A percentile compares a stretch with the other conserved stretches of the same genome.
phyloP scores from a whole-genome alignment of 2,797 vertebrate genomes.

The Harpia harpyja region DNA sequence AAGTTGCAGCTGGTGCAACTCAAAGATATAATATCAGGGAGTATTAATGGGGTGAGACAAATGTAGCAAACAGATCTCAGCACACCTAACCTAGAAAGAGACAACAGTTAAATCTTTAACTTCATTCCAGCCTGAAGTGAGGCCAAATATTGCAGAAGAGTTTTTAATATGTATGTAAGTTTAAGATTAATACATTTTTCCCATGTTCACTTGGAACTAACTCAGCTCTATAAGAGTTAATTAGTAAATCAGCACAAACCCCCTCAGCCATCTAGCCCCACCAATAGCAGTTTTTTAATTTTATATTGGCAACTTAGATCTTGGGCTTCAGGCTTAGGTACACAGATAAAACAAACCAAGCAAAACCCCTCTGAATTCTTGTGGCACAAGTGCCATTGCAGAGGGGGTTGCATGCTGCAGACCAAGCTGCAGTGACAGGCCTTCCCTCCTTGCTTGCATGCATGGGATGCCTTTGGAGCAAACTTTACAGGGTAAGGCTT shows the following conservation, averaged over 20 bases:
- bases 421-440: background rate
- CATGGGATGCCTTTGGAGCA: background rate
- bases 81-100: background rate
- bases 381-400: background rate
- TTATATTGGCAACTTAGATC: background rate
- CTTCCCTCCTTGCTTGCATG: background rate
- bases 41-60: background rate
- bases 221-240: background rate
- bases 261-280: background rate
- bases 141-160: background rate
- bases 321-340: background rate
- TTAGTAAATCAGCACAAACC: background rate
- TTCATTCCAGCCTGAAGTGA: background rate
- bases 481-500: background rate
- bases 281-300: background rate
- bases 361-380: background rate
- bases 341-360: background rate
- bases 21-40: background rate
- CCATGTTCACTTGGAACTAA: background rate
- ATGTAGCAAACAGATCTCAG: background rate
- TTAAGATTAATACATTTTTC: background rate
- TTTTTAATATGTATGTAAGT: background rate
- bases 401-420: background rate
- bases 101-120: background rate
- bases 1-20: background rate